These are phyloP conservation scores for Listronotus bonariensis DNA, from an alignment of 1,140 invertebrate genomes.

Conservation along the genomic window DNA sequence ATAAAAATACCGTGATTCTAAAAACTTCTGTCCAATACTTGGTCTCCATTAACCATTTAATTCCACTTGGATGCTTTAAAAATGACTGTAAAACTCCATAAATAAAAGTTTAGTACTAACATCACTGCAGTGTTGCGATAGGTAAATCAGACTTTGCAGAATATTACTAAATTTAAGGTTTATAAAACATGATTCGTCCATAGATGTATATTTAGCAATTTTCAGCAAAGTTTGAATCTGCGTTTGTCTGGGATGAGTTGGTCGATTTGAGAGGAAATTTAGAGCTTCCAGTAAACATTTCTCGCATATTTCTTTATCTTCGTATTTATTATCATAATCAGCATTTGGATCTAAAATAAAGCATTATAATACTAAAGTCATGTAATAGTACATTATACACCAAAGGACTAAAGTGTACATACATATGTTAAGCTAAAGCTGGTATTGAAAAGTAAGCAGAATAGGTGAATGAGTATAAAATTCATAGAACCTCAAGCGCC, in stretches of 20 bases:
- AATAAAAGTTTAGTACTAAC: slow-evolving; percentile 6
- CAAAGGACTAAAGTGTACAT: too few relatives aligned
- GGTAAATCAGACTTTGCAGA: neutral
- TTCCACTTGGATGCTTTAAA: slow-evolving; percentile 18
- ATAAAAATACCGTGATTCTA: slow-evolving; percentile 1
- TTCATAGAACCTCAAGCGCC: too few relatives aligned
- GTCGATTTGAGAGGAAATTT: slow-evolving; percentile 1
- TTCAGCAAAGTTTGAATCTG: slow-evolving; percentile 12
- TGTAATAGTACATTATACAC: too few relatives aligned
- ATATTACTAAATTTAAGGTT: slow-evolving; percentile 17
- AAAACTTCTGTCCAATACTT: slow-evolving; percentile 15
- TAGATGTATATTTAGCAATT: slow-evolving; percentile 7
- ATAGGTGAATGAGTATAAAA: too few relatives aligned
- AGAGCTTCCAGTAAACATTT: slow-evolving; percentile 18
- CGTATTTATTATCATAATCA: slow-evolving; percentile 14
- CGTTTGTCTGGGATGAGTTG: neutral
- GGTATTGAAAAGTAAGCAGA: too few relatives aligned
- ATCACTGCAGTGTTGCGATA: neutral
- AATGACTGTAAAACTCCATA: slow-evolving; percentile 14
- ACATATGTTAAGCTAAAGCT: too few relatives aligned
- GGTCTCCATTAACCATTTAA: slow-evolving; percentile 17
- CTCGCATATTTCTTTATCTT: slow-evolving; percentile 22
- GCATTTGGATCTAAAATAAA: slow-evolving; percentile 11
- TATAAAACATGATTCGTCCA: slow-evolving; percentile 23
- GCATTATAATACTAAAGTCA: too few relatives aligned